A percentile compares a stretch with the other conserved stretches of the same genome.
These are phyloP conservation scores for Dreissena rostriformis DNA, from an alignment of 1,140 invertebrate species.

Conservation along the genomic window DNA sequence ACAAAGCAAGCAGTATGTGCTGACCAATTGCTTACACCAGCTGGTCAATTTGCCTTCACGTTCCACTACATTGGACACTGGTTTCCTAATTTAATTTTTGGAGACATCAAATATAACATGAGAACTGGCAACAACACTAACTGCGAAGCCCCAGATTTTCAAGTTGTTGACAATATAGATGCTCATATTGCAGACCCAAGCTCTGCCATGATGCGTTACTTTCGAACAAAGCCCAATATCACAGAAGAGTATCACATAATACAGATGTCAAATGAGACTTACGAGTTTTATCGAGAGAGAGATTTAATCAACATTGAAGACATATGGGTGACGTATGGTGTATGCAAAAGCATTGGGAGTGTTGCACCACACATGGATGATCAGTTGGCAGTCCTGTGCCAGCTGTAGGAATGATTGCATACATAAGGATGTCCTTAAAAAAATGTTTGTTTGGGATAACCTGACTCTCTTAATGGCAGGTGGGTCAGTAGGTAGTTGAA, in stretches of 20 bases:
- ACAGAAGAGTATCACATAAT: conserved; percentile 57
- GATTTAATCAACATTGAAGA: conserved; percentile 64
- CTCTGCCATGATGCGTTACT: conserved; percentile 63
- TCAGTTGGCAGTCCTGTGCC: conserved; percentile 31
- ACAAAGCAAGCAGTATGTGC: conserved; percentile 16
- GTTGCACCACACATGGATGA: conserved; percentile 63
- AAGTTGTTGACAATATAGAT: conserved; percentile 50
- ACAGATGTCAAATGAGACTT: conserved; percentile 8
- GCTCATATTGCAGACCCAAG: conserved; percentile 10
- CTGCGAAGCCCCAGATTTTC: conserved; percentile 22
- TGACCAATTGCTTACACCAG: conserved; percentile 1
- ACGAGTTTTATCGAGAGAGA: conserved; percentile 62
- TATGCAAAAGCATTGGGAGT: conserved; percentile 70
- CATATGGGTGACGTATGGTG: conserved; percentile 69
- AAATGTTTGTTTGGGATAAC: too few species aligned
- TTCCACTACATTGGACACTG: conserved; percentile 62
- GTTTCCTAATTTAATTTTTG: conserved; percentile 67
- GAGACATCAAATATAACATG: conserved; percentile 69
- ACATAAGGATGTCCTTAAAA: too few species aligned
- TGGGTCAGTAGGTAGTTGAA: too few species aligned
- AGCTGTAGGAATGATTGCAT: too few species aligned
- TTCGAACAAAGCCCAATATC: conserved; percentile 42
- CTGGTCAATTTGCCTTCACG: conserved; percentile 57
- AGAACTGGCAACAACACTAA: conserved; percentile 31
- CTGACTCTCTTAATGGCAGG: too few species aligned